Conservation (phyloP, 2,888 invertebrate genomes). For the Noctua comes region DNA sequence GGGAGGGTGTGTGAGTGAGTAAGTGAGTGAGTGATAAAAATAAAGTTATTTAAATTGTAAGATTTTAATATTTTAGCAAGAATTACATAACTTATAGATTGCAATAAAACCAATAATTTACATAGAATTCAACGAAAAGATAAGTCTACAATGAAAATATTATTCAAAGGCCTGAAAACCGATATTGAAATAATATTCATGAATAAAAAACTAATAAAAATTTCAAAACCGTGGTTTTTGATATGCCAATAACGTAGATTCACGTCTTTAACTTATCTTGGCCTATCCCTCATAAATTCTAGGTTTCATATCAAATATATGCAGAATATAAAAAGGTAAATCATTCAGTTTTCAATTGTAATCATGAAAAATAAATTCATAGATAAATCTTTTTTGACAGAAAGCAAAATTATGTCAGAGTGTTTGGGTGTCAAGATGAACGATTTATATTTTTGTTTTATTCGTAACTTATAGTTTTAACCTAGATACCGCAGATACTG, state of each 20-base stretch:
- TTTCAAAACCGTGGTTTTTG: conserved; percentile 6
- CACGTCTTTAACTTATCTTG: conserved; percentile 17
- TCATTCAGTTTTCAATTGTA: conserved; percentile 27
- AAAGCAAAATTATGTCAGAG: conserved; percentile 31
- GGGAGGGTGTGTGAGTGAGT: too few relatives aligned
- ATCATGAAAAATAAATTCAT: conserved; percentile 37
- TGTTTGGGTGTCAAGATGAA: conserved; percentile 7
- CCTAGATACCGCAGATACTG: not conserved
- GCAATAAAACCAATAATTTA: conserved; percentile 22
- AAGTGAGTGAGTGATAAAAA: too few relatives aligned
- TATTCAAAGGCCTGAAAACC: conserved; percentile 8
- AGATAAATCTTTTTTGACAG: conserved; percentile 33
- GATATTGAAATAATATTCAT: conserved; percentile 19
- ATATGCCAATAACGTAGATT: conserved; percentile 39
- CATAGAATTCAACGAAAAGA: conserved; percentile 3
- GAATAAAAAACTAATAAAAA: conserved; percentile 33
- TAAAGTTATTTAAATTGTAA: not conserved
- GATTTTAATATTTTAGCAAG: not conserved
- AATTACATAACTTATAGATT: not conserved
- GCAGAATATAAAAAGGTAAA: conserved; percentile 31
- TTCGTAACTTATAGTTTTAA: not conserved
- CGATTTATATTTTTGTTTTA: conserved; percentile 12
- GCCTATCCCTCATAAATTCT: conserved; percentile 26
- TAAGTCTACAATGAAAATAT: not conserved
- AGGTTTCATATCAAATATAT: conserved; percentile 4